A percentile compares a stretch with the other conserved stretches of the same genome.
Conservation (phyloP, 2,888 invertebrate species). For the Drosophila affinis region DNA sequence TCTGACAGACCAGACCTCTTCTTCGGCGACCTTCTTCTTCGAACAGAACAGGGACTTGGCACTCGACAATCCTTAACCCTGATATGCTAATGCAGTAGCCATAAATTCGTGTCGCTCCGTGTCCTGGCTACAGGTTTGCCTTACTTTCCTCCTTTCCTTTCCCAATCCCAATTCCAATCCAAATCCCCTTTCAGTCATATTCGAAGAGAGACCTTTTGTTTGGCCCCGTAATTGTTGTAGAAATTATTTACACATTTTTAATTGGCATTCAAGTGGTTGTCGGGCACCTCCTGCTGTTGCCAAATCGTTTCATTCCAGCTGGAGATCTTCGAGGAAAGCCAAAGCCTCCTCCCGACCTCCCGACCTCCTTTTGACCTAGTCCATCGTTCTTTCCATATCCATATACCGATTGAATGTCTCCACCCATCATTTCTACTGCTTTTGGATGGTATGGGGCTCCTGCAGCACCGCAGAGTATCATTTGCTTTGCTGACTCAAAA, state of each 20-base stretch:
- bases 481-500: constrained; percentile 35
- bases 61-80: constrained; percentile 57
- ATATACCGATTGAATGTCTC: constrained; percentile 26
- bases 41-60: constrained; percentile 4
- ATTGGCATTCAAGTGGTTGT: constrained; percentile 75
- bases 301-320: neutral
- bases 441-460: neutral
- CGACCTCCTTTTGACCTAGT: constrained; percentile 31
- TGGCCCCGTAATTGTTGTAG: constrained; percentile 64
- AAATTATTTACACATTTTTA: constrained; percentile 77
- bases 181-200: constrained; percentile 38
- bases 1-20: constrained; percentile 10
- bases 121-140: constrained; percentile 50
- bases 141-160: neutral
- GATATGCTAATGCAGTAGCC: constrained; percentile 71
- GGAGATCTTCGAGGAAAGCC: neutral
- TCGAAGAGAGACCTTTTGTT: constrained; percentile 56
- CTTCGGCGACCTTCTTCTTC: constrained; percentile 6
- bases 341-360: neutral
- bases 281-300: constrained; percentile 65
- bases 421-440: neutral
- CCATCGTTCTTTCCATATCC: constrained; percentile 8
- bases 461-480: constrained; percentile 42
- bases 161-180: neutral
- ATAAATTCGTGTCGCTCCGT: constrained; percentile 50